phyloP scores from a whole-genome alignment of 2,888 invertebrate genomes.

The Julus scanicus region DNA sequence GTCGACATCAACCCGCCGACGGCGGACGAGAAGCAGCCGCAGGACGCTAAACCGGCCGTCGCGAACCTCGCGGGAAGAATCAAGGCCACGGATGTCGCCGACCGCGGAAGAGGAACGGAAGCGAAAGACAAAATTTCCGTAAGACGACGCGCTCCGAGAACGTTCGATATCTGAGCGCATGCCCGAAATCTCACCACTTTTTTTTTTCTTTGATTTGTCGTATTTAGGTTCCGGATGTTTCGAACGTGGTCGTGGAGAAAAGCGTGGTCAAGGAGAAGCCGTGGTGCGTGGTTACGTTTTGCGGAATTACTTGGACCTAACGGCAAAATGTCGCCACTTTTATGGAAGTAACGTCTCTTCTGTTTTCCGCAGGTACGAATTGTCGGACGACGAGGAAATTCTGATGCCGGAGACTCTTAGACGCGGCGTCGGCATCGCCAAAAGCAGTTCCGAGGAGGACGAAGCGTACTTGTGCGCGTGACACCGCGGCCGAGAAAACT shows the following conservation, averaged over 20 bases:
- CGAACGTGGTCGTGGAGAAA: background rate
- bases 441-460: slow-evolving; percentile 61
- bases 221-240: no score
- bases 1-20: slow-evolving; percentile 57
- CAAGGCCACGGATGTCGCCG: no score
- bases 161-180: no score
- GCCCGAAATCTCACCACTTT: no score
- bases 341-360: background rate
- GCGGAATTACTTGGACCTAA: no score
- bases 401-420: slow-evolving; percentile 61
- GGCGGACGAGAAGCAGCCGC: slow-evolving; percentile 3
- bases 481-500: background rate
- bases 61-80: background rate
- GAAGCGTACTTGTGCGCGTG: slow-evolving; percentile 54
- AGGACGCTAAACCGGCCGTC: background rate
- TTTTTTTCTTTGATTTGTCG: no score
- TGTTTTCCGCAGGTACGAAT: slow-evolving; percentile 62
- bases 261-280: background rate
- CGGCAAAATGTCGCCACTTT: no score
- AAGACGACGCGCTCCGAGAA: no score
- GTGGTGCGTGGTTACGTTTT: background rate
- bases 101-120: no score
- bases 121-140: no score
- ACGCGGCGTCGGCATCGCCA: slow-evolving; percentile 56
- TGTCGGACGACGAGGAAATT: slow-evolving; percentile 63